Conservation (phyloP, 2,113 vertebrate genomes). For the Cynoglossus semilaevis region DNA sequence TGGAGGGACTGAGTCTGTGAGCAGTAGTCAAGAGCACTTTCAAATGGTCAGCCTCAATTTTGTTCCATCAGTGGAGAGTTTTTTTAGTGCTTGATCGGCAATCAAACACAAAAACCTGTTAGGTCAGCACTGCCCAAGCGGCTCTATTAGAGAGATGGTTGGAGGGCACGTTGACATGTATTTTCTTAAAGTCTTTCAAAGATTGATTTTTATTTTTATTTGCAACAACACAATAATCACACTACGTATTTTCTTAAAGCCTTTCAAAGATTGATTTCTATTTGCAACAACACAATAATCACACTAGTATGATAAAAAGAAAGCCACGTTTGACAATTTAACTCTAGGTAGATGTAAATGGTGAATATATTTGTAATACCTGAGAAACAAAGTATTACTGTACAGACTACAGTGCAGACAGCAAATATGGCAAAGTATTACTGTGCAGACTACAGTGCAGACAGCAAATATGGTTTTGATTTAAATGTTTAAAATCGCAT, state of each 20-base stretch:
- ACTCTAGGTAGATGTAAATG: too few species aligned
- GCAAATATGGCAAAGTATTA: too few species aligned
- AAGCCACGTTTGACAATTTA: too few species aligned
- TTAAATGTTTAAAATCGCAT: too few species aligned
- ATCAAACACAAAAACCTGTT: slow-evolving; percentile 40
- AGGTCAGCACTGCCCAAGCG: slow-evolving; percentile 27
- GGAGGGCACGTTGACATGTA: slow-evolving; percentile 26
- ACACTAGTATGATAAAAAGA: too few species aligned
- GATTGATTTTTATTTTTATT: neutral
- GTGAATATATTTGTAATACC: too few species aligned
- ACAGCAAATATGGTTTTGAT: too few species aligned
- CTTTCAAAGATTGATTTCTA: slow-evolving; percentile 6
- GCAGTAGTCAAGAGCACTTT: slow-evolving; percentile 52
- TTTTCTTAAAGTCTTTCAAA: slow-evolving; percentile 10
- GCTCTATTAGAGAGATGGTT: slow-evolving; percentile 26
- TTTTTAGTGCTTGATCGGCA: slow-evolving; percentile 37
- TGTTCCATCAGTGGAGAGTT: slow-evolving; percentile 37
- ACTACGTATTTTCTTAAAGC: neutral
- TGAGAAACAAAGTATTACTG: too few species aligned
- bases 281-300: neutral
- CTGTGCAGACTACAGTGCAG: too few species aligned
- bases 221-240: neutral
- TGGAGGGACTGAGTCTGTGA: slow-evolving; percentile 48
- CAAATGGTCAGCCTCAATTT: slow-evolving; percentile 58
- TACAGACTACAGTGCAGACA: too few species aligned